Percentiles rank a stretch among this genome's conserved stretches.
Evolutionary conservation across 1,140 invertebrate genomes (phyloP).

Genomic region (Nautilus pompilius): DNA sequence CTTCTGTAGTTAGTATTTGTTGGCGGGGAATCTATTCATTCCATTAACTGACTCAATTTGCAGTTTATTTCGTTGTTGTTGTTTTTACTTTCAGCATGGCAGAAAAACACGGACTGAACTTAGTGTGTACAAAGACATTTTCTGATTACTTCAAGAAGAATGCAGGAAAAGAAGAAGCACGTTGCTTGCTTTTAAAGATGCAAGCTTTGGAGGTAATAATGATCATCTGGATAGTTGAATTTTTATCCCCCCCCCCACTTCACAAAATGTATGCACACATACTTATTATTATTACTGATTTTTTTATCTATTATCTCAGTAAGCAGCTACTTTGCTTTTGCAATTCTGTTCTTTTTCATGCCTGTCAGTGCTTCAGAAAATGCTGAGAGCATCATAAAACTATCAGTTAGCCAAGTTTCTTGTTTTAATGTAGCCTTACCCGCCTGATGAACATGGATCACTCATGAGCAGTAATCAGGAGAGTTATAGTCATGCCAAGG

Average conservation of each 20-base stretch:
- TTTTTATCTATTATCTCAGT: background rate
- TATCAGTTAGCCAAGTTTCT: background rate
- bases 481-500: conserved; percentile 72
- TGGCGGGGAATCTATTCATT: background rate
- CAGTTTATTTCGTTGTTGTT: background rate
- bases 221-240: background rate
- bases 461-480: conserved; percentile 62
- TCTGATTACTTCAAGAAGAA: conserved; percentile 75
- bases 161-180: conserved; percentile 59
- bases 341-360: background rate
- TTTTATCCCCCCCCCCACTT: background rate
- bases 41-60: background rate
- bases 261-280: conserved; percentile 13
- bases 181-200: conserved; percentile 70
- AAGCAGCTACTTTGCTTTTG: background rate
- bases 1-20: background rate
- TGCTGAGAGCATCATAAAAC: background rate
- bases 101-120: conserved; percentile 75
- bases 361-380: no score
- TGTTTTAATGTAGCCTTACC: conserved; percentile 64
- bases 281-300: conserved; percentile 8
- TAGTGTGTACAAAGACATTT: conserved; percentile 73
- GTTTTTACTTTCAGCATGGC: conserved; percentile 64
- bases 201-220: conserved; percentile 65
- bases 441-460: conserved; percentile 56